A percentile compares a stretch with the other conserved stretches of the same genome.
phyloP scores from a whole-genome alignment of 92 coral and sea anemone species.

The Blastomussa wellsi region DNA sequence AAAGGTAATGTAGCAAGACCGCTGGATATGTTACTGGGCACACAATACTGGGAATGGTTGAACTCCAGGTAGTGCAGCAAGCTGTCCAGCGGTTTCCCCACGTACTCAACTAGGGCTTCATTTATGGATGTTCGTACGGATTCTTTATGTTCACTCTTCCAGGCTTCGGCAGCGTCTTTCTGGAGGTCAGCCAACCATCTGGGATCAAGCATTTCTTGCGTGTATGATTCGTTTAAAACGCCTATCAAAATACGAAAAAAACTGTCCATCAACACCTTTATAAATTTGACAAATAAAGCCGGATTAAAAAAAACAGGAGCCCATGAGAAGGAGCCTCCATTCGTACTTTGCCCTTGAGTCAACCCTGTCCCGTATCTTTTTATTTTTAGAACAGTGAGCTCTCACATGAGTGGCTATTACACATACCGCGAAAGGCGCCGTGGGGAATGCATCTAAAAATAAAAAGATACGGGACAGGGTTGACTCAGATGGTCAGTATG shows the following conservation, averaged over 20 bases:
- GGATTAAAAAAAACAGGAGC: no score
- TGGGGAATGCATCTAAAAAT: no score
- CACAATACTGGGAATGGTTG: conserved; percentile 84
- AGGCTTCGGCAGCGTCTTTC: conserved; percentile 48
- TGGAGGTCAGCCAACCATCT: conserved; percentile 53
- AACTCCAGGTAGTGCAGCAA: conserved; percentile 70
- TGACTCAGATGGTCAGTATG: no score
- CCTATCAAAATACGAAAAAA: conserved; percentile 24
- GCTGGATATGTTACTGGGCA: conserved; percentile 90
- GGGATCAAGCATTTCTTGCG: conserved; percentile 62
- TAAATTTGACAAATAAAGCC: no score
- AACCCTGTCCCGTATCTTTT: no score
- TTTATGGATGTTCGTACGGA: conserved; percentile 60
- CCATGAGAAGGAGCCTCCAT: no score
- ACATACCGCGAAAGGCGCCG: no score
- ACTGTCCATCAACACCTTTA: background rate
- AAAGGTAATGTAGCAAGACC: conserved; percentile 91
- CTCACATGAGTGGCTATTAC: no score
- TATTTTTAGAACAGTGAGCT: no score
- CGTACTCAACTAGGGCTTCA: conserved; percentile 68
- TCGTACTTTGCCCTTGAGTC: no score
- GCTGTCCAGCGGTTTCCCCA: conserved; percentile 80
- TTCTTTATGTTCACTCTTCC: conserved; percentile 56
- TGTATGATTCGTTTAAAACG: conserved; percentile 58
- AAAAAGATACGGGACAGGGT: no score